Conservation (phyloP, 2,888 invertebrate species). For the Polyploca ridens region DNA sequence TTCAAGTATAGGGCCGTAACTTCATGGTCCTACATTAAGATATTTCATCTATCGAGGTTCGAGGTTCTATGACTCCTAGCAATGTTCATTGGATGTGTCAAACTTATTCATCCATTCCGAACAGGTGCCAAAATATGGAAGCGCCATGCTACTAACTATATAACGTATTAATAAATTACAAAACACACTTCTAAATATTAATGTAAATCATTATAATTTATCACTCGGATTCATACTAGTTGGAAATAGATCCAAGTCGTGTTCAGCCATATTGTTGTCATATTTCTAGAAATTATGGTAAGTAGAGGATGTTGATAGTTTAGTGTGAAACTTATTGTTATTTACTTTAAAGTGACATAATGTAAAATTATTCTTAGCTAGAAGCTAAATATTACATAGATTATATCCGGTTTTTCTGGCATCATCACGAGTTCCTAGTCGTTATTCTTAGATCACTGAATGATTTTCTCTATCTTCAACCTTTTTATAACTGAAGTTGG, state of each 20-base stretch:
- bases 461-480: no score
- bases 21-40: neutral
- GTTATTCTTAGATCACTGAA: no score
- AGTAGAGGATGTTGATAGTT: neutral
- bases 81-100: conserved; percentile 32
- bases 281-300: conserved; percentile 9
- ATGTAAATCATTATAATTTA: conserved; percentile 8
- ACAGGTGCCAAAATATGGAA: conserved; percentile 35
- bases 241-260: conserved; percentile 13
- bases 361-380: neutral
- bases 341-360: neutral
- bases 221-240: neutral
- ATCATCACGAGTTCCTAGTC: no score
- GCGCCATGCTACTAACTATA: conserved; percentile 25
- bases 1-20: neutral
- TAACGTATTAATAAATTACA: conserved; percentile 17
- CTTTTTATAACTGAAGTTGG: no score
- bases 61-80: conserved; percentile 16
- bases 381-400: neutral
- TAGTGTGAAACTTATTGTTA: conserved; percentile 2
- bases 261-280: conserved; percentile 10
- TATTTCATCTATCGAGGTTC: conserved; percentile 17
- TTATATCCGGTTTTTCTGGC: no score
- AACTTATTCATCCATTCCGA: conserved; percentile 27
- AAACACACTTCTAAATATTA: conserved; percentile 23